Base-by-base conservation (phyloP, 1,140 invertebrate species). In the Eubasilissa regina region DNA sequence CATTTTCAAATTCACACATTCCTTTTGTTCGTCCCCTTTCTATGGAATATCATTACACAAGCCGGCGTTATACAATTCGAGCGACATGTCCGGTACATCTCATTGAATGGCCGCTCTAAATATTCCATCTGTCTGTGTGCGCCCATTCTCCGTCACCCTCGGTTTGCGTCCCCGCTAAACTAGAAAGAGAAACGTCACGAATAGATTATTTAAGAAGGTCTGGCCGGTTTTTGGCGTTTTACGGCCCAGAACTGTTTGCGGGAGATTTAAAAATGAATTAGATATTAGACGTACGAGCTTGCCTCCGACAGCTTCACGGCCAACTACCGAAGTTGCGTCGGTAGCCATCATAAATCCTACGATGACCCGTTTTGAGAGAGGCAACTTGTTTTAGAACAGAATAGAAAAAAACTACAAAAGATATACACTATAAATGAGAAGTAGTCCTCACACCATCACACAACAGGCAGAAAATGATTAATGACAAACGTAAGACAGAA, bases 81-180 rank as follows among this genome's bases (percentile, higher is more conserved):
- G 48, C 8, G 68, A 73, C 51, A 35, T 73, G 68, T 73, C 68
- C 68, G 21, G 68, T 73, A 21, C 68, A 73, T 73, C 48, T 53
- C 68, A 73, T 15, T 73, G 47, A 73, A 73, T 51, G 68, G 68
- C 8, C 19, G 47, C 15, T 73, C 25, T 73, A 53, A 73, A 73
- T 73, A 73, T 73, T 73, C 51, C 68, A 73, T 73, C 19, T 15
- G 48, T 55, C 68, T 53, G 68, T 73, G 68, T 73, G 53, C 25
- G 68, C n/a, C 68, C 68, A 53, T 15, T 73, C 53, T 21, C 15
- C 66, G 60, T 64, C 60, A 43, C 60, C 60, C 55, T 58, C 21
- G 55, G 55, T 58, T 58, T 58, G 55, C 60, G 25, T 68, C 9
- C 44, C 44, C 44, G 44, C 64, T 47, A 68, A 68, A 68, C 17